Conservation (phyloP, 2,888 invertebrate genomes). For the Synergus gifuensis region DNA sequence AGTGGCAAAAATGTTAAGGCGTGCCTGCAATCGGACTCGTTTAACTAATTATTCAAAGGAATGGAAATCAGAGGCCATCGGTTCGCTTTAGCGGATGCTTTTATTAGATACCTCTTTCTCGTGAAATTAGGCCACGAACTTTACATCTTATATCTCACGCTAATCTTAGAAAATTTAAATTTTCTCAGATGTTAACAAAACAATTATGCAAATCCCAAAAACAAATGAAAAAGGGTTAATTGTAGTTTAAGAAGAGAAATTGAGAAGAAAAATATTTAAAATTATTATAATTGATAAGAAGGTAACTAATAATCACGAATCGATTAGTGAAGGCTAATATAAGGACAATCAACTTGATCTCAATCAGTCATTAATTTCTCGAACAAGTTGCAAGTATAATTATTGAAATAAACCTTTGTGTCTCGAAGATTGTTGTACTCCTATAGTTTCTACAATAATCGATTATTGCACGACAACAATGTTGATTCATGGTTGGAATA, state of each 20-base stretch:
- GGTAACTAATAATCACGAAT: not conserved
- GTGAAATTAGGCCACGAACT: slow-evolving; percentile 56
- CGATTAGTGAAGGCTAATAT: not conserved
- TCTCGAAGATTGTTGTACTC: not conserved
- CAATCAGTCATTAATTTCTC: not conserved
- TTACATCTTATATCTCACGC: slow-evolving; percentile 9
- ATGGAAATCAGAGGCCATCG: slow-evolving; percentile 63
- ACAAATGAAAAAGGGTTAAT: not conserved
- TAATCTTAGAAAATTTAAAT: not conserved
- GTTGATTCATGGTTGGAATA: slow-evolving; percentile 36
- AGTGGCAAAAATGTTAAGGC: slow-evolving; percentile 49
- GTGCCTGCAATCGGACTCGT: slow-evolving; percentile 55
- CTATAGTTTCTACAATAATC: slow-evolving; percentile 22
- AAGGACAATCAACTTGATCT: not conserved
- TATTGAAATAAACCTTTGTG: not conserved
- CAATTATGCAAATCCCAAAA: not conserved
- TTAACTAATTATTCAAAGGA: slow-evolving; percentile 66
- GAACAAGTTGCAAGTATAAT: not conserved
- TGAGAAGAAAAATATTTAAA: not conserved
- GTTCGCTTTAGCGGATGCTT: slow-evolving; percentile 56
- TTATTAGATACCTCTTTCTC: slow-evolving; percentile 61
- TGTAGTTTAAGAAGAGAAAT: not conserved
- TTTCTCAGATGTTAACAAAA: not conserved
- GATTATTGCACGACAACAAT: slow-evolving; percentile 27
- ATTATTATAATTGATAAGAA: not conserved